phyloP scores from a whole-genome alignment of 2,888 invertebrate genomes.

The Drosophila meridiana region DNA sequence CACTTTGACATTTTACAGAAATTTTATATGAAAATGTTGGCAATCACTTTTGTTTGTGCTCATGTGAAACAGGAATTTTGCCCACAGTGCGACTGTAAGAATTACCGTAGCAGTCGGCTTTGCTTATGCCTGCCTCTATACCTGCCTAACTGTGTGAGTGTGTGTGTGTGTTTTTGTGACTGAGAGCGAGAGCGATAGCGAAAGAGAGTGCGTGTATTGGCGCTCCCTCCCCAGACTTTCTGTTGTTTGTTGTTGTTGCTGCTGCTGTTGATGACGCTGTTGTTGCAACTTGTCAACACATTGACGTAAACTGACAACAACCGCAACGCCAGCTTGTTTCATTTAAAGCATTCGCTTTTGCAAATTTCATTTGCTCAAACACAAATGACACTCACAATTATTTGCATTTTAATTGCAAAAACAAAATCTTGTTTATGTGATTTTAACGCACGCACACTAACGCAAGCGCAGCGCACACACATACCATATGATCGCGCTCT shows the following conservation, averaged over 20 bases:
- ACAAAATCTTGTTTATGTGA: constrained; percentile 52
- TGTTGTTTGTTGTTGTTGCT: constrained; percentile 44
- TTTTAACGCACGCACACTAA: constrained; percentile 22
- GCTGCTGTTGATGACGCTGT: constrained; percentile 41
- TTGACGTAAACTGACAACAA: constrained; percentile 14
- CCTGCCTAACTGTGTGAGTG: neutral
- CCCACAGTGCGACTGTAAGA: constrained; percentile 39
- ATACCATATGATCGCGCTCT: constrained; percentile 20
- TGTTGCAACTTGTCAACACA: constrained; percentile 61
- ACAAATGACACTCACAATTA: constrained; percentile 43
- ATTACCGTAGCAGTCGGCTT: constrained; percentile 30
- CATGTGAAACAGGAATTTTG: neutral
- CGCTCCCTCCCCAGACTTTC: constrained; percentile 34
- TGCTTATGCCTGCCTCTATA: constrained; percentile 25
- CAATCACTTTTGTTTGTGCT: neutral
- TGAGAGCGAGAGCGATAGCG: neutral
- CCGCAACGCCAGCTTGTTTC: constrained; percentile 37
- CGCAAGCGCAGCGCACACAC: constrained; percentile 4
- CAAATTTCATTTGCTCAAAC: constrained; percentile 41
- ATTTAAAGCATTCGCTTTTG: constrained; percentile 27
- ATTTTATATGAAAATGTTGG: neutral
- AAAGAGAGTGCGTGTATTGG: constrained; percentile 7
- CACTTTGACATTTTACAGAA: neutral
- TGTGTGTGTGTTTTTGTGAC: neutral
- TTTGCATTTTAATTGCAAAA: constrained; percentile 42